A percentile compares a stretch with the other conserved stretches of the same genome.
Conservation (phyloP, 1,140 invertebrate species). For the Lordiphosa collinella region DNA sequence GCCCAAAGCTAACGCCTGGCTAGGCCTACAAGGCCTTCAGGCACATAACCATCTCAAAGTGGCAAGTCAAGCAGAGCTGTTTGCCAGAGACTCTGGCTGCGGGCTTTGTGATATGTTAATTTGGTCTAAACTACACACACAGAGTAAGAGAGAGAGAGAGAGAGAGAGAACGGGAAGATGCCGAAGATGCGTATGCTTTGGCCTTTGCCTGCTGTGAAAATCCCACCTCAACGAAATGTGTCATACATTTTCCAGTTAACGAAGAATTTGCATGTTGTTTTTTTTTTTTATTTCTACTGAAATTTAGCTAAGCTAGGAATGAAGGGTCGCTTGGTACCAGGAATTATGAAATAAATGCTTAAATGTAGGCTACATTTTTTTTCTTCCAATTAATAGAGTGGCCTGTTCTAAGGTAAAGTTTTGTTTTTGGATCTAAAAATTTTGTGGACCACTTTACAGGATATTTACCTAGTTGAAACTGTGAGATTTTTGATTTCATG, state of each 20-base stretch:
- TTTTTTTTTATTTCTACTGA: not conserved
- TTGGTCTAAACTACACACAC: conserved; percentile 57
- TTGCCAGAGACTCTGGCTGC: conserved; percentile 13
- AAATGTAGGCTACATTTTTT: too few species aligned
- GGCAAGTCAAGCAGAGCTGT: conserved; percentile 52
- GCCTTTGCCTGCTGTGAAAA: conserved; percentile 16
- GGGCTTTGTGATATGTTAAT: conserved; percentile 67
- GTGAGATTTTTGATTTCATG: too few species aligned
- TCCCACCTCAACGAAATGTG: conserved; percentile 37
- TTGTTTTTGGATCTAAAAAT: too few species aligned
- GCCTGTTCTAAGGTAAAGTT: too few species aligned
- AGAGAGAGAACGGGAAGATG: not conserved
- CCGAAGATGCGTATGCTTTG: conserved; percentile 21
- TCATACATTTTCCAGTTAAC: conserved; percentile 54
- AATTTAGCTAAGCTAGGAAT: not conserved
- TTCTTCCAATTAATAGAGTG: too few species aligned
- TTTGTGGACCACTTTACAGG: too few species aligned
- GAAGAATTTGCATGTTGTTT: conserved; percentile 23
- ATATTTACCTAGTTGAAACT: too few species aligned
- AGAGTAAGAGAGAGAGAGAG: not conserved
- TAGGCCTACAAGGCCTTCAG: not conserved
- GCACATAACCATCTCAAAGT: conserved; percentile 41
- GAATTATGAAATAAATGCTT: too few species aligned
- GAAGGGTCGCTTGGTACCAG: too few species aligned
- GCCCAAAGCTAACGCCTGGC: conserved; percentile 27